Conservation (phyloP, 1,140 invertebrate species). For the Saxidomus purpurata region DNA sequence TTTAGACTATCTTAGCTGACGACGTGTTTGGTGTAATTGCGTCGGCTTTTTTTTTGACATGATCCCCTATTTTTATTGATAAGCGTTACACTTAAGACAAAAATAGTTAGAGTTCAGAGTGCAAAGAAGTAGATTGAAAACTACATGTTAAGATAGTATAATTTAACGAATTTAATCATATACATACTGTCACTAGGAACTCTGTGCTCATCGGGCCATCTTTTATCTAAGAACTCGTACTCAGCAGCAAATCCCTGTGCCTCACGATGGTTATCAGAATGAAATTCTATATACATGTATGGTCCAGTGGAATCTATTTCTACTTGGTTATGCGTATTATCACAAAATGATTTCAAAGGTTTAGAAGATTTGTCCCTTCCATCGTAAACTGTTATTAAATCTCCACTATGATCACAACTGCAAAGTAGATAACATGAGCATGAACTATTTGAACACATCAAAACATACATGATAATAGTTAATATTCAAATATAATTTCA, state of each 20-base stretch:
- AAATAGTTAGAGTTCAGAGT: too few relatives aligned
- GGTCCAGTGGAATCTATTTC: slow-evolving; percentile 10
- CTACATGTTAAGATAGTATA: too few relatives aligned
- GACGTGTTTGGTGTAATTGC: too few relatives aligned
- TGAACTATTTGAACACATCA: too few relatives aligned
- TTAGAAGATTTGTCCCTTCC: neutral
- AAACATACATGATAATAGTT: too few relatives aligned
- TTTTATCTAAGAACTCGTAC: slow-evolving; percentile 42
- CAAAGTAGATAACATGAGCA: neutral
- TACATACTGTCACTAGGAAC: neutral
- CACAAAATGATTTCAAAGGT: slow-evolving; percentile 45
- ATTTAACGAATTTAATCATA: too few relatives aligned
- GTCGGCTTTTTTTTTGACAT: too few relatives aligned
- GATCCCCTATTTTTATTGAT: too few relatives aligned
- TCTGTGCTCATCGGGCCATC: neutral
- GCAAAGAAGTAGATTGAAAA: too few relatives aligned
- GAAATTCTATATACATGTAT: slow-evolving; percentile 65
- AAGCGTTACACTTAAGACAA: too few relatives aligned
- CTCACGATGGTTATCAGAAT: slow-evolving; percentile 27
- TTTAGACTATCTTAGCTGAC: too few relatives aligned
- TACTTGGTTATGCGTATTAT: slow-evolving; percentile 44
- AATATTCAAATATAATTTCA: too few relatives aligned
- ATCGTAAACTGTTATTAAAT: slow-evolving; percentile 58
- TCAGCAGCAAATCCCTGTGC: slow-evolving; percentile 57
- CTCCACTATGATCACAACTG: slow-evolving; percentile 31